Evolutionary conservation across 2,888 invertebrate genomes (phyloP).

Genomic region (Caenorhabditis auriculariae): DNA sequence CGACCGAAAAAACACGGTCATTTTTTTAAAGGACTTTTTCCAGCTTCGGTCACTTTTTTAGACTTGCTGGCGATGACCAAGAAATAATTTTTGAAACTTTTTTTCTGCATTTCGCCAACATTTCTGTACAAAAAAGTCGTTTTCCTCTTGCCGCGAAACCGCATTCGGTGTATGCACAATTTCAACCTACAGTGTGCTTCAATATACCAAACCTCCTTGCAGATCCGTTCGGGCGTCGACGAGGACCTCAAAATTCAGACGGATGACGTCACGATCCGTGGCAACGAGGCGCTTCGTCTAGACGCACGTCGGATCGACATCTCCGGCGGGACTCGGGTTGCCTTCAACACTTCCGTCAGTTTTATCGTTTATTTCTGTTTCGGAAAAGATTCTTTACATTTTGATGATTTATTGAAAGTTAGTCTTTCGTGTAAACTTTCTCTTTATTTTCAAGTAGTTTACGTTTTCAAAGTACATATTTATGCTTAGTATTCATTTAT

Average conservation of each 20-base stretch:
- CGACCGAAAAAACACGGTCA: too few relatives aligned
- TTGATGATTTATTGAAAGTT: not conserved
- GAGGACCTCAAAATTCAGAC: slow-evolving; percentile 48
- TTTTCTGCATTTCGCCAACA: not conserved
- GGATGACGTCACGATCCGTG: slow-evolving; percentile 52
- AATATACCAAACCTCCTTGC: not conserved
- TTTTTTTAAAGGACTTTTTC: too few relatives aligned
- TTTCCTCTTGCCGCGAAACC: not conserved
- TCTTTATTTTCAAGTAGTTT: too few relatives aligned
- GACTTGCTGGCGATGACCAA: too few relatives aligned
- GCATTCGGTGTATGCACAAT: too few relatives aligned
- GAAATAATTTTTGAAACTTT: too few relatives aligned
- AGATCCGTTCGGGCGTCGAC: slow-evolving; percentile 58
- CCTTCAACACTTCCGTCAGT: slow-evolving; percentile 57
- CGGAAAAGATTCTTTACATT: not conserved
- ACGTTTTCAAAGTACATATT: too few relatives aligned
- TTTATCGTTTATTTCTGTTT: not conserved
- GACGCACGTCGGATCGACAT: slow-evolving; percentile 45
- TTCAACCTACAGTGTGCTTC: not conserved
- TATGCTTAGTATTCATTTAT: too few relatives aligned
- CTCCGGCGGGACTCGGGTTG: slow-evolving; percentile 40
- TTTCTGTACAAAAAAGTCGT: not conserved
- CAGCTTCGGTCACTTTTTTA: too few relatives aligned
- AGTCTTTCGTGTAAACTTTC: too few relatives aligned
- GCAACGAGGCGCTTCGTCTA: slow-evolving; percentile 58